Base-by-base conservation (phyloP, 2,888 invertebrate genomes). In the Melikaiella ostensackeni region DNA sequence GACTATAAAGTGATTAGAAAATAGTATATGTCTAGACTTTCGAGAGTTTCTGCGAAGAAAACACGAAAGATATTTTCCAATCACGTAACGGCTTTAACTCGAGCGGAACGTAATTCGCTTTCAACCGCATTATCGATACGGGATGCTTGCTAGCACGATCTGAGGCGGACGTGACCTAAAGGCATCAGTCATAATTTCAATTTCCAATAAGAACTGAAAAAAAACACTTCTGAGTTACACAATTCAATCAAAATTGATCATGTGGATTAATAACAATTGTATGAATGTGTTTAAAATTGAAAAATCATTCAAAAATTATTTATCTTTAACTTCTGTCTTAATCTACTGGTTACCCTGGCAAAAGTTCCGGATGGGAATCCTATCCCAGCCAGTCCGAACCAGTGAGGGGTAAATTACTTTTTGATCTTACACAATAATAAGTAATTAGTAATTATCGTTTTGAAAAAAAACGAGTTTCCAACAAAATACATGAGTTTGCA, bases 1-100 rank as follows among this genome's bases (percentile, higher is more conserved):
- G 8, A 42, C 9, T 8, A 9, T 46, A 27, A 66, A 66, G 46
- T 66, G 46, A 66, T 66, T 66, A 66, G 27, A 66, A 66, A 42
- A 66, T 66, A 66, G 38, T 42, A 27, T 27, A 46, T 66, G 66
- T 66, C 66, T 66, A 66, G 66, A 66, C 66, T 70, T 70, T 70
- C 46, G 66, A 42, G 66, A 70, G 66, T 70, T 70, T 70, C 66
- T 70, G 46, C 50, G 66, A 70, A 50, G 66, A 70, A 70, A 70
- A 70, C 66, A 70, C 46, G 42, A 70, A 50, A 70, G 66, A 70
- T 70, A 70, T 70, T 70, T 70, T 70, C 66, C 66, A 70, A 70
- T 70, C 66, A 46, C 66, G 66, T 70, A 70, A 70, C 66, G 66
- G 66, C 46, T 70, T 70, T 70, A 50, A 59, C 59, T 59, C 59